Evolutionary conservation across 2,888 invertebrate genomes (phyloP).

Genomic region (Eutolmus rufibarbis): DNA sequence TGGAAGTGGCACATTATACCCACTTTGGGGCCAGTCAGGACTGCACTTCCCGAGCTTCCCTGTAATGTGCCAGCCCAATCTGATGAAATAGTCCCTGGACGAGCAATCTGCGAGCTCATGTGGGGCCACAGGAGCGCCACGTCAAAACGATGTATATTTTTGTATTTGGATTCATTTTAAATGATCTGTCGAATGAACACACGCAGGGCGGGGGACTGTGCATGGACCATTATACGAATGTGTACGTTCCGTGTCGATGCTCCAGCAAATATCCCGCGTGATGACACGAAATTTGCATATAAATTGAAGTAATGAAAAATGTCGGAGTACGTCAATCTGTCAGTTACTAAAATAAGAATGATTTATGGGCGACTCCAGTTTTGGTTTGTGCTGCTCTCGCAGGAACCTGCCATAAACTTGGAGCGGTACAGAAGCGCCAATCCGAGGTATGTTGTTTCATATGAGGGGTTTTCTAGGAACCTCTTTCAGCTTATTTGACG

Average conservation of each 20-base stretch:
- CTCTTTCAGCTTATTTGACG: neutral
- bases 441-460: neutral
- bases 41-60: neutral
- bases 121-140: neutral
- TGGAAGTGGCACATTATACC: neutral
- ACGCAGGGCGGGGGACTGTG: neutral
- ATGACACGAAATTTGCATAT: constrained; percentile 46
- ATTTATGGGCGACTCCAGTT: constrained; percentile 39
- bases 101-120: neutral
- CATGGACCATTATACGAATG: constrained; percentile 1
- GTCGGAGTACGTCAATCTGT: constrained; percentile 47
- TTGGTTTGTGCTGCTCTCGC: neutral
- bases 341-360: constrained; percentile 44
- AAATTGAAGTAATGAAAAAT: constrained; percentile 48
- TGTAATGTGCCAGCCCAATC: neutral
- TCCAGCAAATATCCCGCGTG: constrained; percentile 31
- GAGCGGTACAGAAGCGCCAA: neutral
- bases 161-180: neutral
- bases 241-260: neutral
- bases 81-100: neutral
- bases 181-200: neutral
- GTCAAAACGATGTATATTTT: neutral
- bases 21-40: neutral
- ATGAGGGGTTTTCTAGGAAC: neutral
- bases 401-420: neutral